phyloP scores from a whole-genome alignment of 2,797 vertebrate genomes.

The Lateolabrax maculatus region DNA sequence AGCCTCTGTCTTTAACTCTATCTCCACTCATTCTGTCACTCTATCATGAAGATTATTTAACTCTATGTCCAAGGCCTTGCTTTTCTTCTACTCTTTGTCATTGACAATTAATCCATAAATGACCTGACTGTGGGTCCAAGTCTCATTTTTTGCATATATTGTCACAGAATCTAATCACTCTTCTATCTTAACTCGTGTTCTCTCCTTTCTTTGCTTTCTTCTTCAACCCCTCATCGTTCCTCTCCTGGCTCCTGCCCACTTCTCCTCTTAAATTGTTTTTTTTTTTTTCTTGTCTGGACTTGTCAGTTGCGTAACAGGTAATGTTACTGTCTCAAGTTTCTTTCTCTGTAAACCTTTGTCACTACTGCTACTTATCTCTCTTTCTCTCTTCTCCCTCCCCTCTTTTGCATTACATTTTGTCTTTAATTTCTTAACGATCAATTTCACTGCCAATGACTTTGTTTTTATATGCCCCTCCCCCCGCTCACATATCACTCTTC shows the following conservation, averaged over 20 bases:
- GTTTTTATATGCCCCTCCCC: constrained; percentile 12
- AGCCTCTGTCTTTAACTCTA: constrained; percentile 39
- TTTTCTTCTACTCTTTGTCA: constrained; percentile 38
- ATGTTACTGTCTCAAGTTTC: constrained; percentile 78
- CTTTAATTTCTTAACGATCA: constrained; percentile 3
- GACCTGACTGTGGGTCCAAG: constrained; percentile 37
- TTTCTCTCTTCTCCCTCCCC: constrained; percentile 14
- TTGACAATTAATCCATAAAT: constrained; percentile 44
- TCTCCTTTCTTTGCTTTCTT: constrained; percentile 65
- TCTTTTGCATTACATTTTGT: constrained; percentile 23
- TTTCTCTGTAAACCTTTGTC: constrained; percentile 55
- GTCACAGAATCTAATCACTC: constrained; percentile 62
- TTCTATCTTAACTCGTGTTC: constrained; percentile 76
- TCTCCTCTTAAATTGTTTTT: constrained; percentile 68
- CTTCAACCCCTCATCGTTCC: constrained; percentile 68
- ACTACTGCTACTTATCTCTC: constrained; percentile 48
- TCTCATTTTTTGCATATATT: constrained; percentile 62
- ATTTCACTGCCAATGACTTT: constrained; percentile 23
- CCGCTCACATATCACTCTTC: constrained; percentile 37
- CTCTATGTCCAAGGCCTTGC: constrained; percentile 3
- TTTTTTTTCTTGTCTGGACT: constrained; percentile 84
- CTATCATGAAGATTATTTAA: constrained; percentile 40
- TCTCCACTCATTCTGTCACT: constrained; percentile 49
- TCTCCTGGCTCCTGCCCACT: constrained; percentile 67
- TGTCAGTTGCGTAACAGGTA: constrained; percentile 89